Percentiles rank a stretch among this genome's conserved stretches.
phyloP scores from a whole-genome alignment of 2,888 invertebrate genomes.

The Rotaria sp. region DNA sequence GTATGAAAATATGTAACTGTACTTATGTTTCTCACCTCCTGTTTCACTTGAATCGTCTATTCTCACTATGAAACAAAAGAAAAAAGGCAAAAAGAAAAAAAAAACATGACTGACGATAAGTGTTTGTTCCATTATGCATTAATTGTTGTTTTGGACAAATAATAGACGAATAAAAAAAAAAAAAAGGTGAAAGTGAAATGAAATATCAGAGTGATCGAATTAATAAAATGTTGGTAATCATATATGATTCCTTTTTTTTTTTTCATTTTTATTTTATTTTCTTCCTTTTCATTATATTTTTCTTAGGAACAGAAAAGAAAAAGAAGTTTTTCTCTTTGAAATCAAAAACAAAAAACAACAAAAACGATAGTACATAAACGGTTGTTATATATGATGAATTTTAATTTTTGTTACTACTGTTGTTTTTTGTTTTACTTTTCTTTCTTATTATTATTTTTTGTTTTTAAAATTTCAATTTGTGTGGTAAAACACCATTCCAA shows the following conservation, averaged over 20 bases:
- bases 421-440: constrained; percentile 6
- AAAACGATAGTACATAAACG: not conserved
- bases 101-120: not conserved
- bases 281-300: not conserved
- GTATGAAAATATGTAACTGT: not conserved
- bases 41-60: not conserved
- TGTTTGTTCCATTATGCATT: not conserved
- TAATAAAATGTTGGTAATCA: not conserved
- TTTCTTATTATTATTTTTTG: not conserved
- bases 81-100: not conserved
- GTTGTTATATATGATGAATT: not conserved
- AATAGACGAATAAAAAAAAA: not conserved
- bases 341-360: not conserved
- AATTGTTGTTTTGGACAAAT: not conserved
- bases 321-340: not conserved
- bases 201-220: no score
- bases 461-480: constrained; percentile 84
- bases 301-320: not conserved
- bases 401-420: not conserved
- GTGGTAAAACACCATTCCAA: constrained; percentile 86
- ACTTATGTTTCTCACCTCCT: not conserved
- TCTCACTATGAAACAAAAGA: not conserved
- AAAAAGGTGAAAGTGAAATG: not conserved
- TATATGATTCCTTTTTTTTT: not conserved
- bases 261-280: not conserved